Conservation (phyloP, 2,113 vertebrate species). For the Monarcha castaneiventris region DNA sequence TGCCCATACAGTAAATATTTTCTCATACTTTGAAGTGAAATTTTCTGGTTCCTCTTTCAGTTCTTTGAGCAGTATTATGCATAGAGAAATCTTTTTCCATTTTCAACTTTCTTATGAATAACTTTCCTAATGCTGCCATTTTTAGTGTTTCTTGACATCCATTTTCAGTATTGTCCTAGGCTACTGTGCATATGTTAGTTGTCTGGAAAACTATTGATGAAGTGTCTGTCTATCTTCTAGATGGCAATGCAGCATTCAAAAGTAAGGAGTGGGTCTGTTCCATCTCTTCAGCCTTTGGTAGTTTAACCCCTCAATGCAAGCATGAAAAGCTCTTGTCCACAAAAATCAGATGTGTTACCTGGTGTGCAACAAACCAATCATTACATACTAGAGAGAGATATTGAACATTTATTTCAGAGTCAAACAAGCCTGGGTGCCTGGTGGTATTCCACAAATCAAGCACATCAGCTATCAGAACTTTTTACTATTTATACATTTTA, state of each 20-base stretch:
- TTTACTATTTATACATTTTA: background rate
- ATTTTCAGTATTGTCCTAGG: background rate
- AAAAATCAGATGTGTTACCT: background rate
- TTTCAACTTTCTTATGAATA: background rate
- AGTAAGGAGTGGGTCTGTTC: background rate
- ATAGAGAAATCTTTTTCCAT: background rate
- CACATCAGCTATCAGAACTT: background rate
- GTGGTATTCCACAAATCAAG: background rate
- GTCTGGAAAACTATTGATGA: background rate
- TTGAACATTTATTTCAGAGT: background rate
- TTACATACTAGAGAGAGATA: background rate
- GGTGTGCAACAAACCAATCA: background rate
- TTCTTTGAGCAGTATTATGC: background rate
- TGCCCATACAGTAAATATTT: background rate
- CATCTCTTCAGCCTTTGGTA: background rate
- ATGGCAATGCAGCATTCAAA: background rate
- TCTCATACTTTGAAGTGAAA: background rate
- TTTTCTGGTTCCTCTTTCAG: background rate
- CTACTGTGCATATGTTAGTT: background rate
- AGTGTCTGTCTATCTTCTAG: background rate
- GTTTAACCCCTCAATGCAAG: background rate
- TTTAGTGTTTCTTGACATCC: background rate
- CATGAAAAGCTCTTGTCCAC: rapidly evolving
- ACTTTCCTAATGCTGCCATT: background rate
- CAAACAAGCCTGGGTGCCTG: background rate